phyloP scores from a whole-genome alignment of 2,797 vertebrate species.

The Aulostomus chinensis region DNA sequence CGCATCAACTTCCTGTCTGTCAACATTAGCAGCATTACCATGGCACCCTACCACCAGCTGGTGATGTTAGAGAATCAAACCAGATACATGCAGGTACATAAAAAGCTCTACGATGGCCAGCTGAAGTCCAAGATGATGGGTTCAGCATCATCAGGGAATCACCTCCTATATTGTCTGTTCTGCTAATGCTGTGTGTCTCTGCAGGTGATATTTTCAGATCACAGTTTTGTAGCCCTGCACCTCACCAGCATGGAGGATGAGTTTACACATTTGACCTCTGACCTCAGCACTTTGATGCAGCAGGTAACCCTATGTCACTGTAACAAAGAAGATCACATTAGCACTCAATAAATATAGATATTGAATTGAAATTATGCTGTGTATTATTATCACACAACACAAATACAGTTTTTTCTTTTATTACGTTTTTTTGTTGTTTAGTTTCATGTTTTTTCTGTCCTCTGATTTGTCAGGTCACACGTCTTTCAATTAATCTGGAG shows the following conservation, averaged over 20 bases:
- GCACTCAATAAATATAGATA: too few relatives aligned
- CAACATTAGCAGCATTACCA: constrained; percentile 77
- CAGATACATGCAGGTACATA: constrained; percentile 76
- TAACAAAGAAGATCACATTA: too few relatives aligned
- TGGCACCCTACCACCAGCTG: constrained; percentile 78
- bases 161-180: not conserved
- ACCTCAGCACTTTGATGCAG: constrained; percentile 70
- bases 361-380: too few relatives aligned
- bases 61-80: constrained; percentile 81
- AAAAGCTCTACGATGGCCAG: too few relatives aligned
- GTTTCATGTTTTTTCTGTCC: not conserved
- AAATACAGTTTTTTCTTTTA: too few relatives aligned
- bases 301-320: constrained; percentile 69
- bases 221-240: constrained; percentile 40
- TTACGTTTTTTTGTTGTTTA: too few relatives aligned
- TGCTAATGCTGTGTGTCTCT: not conserved
- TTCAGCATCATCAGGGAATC: too few relatives aligned
- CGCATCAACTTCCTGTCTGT: constrained; percentile 65
- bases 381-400: too few relatives aligned
- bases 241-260: constrained; percentile 62
- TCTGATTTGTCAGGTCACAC: constrained; percentile 73
- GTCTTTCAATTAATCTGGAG: constrained; percentile 57
- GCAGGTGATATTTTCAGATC: constrained; percentile 38
- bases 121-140: too few relatives aligned
- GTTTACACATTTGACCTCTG: constrained; percentile 61